These are phyloP conservation scores for Crypturellus undulatus DNA, from an alignment of 2,113 vertebrate genomes.

Conservation along the genomic window DNA sequence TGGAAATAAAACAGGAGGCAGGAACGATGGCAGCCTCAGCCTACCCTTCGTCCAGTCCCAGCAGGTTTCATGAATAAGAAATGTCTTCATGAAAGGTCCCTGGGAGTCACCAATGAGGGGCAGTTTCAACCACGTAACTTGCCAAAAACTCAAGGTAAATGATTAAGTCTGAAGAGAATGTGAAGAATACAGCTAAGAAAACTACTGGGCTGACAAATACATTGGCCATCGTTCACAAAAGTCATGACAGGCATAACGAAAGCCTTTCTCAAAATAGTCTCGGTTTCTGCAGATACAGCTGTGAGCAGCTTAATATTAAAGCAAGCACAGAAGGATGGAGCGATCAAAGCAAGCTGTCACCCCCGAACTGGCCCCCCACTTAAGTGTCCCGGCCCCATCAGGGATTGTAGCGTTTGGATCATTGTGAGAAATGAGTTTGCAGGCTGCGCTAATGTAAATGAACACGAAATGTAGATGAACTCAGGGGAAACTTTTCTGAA, in stretches of 20 bases:
- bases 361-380: not conserved
- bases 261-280: not conserved
- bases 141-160: not conserved
- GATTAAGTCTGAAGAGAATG: not conserved
- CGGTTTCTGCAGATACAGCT: not conserved
- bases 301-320: not conserved
- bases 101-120: not conserved
- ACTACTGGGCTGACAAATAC: not conserved
- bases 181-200: not conserved
- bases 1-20: not conserved
- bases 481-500: not conserved
- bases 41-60: not conserved
- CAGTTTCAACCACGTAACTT: not conserved
- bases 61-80: not conserved
- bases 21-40: not conserved
- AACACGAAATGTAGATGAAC: not conserved
- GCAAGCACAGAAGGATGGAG: accelerated
- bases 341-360: not conserved
- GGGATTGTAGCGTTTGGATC: accelerated
- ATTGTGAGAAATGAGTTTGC: not conserved
- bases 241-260: not conserved
- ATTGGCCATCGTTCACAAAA: not conserved
- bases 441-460: not conserved
- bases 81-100: not conserved
- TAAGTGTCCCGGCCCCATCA: not conserved